These are phyloP conservation scores for Trachymyrmex septentrionalis DNA, from an alignment of 1,140 invertebrate genomes.

Conservation along the genomic window DNA sequence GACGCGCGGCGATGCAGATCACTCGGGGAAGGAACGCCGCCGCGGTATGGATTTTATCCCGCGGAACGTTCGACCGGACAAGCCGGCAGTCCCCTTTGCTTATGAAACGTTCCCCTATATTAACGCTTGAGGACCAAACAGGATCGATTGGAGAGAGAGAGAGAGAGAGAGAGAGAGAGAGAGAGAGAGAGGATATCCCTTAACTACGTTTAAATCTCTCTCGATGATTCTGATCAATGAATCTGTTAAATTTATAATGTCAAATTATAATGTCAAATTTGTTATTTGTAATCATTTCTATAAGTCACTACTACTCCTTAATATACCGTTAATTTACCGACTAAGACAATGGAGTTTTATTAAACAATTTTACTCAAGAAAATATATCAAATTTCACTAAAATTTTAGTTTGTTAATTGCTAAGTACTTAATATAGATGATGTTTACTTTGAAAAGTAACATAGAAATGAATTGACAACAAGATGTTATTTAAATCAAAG, in stretches of 20 bases:
- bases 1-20: slow-evolving; percentile 49
- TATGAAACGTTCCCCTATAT: not conserved
- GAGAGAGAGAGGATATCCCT: not conserved
- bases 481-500: too few relatives aligned
- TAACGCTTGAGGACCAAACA: not conserved
- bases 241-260: not conserved
- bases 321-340: too few relatives aligned
- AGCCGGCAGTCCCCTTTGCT: not conserved
- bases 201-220: not conserved
- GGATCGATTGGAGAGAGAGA: slow-evolving; percentile 5
- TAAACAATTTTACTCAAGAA: too few relatives aligned
- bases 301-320: too few relatives aligned
- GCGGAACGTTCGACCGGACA: slow-evolving; percentile 31
- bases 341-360: too few relatives aligned
- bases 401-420: too few relatives aligned
- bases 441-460: too few relatives aligned
- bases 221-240: not conserved
- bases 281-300: too few relatives aligned
- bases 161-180: too few relatives aligned
- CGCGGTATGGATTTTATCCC: slow-evolving; percentile 57
- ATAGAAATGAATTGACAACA: too few relatives aligned
- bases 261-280: not conserved
- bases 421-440: too few relatives aligned
- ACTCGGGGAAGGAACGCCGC: slow-evolving; percentile 33
- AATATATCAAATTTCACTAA: too few relatives aligned